Evolutionary conservation across 2,797 vertebrate genomes (phyloP), one percentile per base, ranked within the genome.

Genomic region (Lacerta agilis): DNA sequence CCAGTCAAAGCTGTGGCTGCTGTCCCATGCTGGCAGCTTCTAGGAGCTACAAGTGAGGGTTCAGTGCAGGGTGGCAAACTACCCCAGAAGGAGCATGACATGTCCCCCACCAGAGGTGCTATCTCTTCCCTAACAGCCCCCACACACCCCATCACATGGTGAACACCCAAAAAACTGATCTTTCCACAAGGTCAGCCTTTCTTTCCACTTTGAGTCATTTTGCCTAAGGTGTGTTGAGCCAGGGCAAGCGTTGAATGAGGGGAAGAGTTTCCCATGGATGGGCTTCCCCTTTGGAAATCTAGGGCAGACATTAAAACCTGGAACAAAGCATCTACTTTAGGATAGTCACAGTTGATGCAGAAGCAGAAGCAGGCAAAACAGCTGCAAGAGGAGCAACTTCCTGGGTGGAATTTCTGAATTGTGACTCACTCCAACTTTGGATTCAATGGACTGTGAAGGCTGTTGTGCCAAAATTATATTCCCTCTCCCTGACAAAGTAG

Each of bases 321-420:
- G 61, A 75, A 85, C 0, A 13, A 88, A 55, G 72, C 23, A 73
- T 73, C 82, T 36, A 8, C 5, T 1, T n/a, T 75, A 79, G 82
- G 81, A 69, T 85, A 89, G 55, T 45, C 6, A 86, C 7, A 13
- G 20, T 49, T 4, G 17, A 7, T 2, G 8, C 83, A 36, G 85
- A 23, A 0, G 80, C 69, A 88, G 88, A 87, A 66, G 33, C 0
- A 6, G 20, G 66, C 1, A 27, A 25, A 25, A 81, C 23, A 25
- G 17, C 8, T 11, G 79, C 79, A 41, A 41, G 38, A 45, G 3
- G 36, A 92, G 58, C 45, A 82, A 2, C 83, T 84, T 66, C 87
- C 86, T 79, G 81, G 79, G 90, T 18, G 87, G 72, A 15, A 9
- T 29, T 72, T 49, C 3, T 92, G 94, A 93, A 94, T 92, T 88